Base-by-base conservation (phyloP, 1,140 invertebrate species). In the Trialeurodes vaporariorum region DNA sequence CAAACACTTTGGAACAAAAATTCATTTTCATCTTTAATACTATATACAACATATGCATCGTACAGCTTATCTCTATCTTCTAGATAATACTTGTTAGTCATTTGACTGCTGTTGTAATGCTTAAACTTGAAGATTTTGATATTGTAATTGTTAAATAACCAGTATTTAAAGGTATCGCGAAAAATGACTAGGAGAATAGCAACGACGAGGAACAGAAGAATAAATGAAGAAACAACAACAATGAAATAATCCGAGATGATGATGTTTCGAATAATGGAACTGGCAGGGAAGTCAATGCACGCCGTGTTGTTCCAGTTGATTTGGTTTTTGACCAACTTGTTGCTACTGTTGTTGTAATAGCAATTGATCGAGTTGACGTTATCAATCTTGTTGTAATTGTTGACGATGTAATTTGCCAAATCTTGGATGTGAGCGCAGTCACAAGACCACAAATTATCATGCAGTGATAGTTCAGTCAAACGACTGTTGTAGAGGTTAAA, bases 1-100 rank as follows among this genome's bases (percentile, higher is more conserved):
- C 88, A 89, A 59, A 97, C 82, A 11, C 88, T 89, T 71, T 92
- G 88, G 26, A 90, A 81, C 0, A 96, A 89, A 75, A 94, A 93
- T 74, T 93, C 87, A 17, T 49, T 49, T 73, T 94, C 91, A 78
- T 97, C 94, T 78, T 94, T 92, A 23, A 91, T 89, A 69, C 91
- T 93, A 79, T 97, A 96, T 69, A 92, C 88, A 2, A 97, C 87
- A 77, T 94, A 96, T 49, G 91, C 93, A 76, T 97, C 95, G 78
- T 93, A 96, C 13, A 93, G 79, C 72, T 93, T 93, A 74, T 93
- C 90, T 63, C 86, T 84, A 70, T 92, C 89, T 75, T 89, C 87
- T 73, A 83, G 85, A 63, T 77, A 75, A 68, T 80, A 79, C 71
- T 81, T 81, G 23, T 77, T 75, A 17, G 75, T 77, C 2, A 67